Evolutionary conservation across 2,113 vertebrate genomes (phyloP), one percentile per base, ranked within the genome.

Genomic region (Saguinus midas): DNA sequence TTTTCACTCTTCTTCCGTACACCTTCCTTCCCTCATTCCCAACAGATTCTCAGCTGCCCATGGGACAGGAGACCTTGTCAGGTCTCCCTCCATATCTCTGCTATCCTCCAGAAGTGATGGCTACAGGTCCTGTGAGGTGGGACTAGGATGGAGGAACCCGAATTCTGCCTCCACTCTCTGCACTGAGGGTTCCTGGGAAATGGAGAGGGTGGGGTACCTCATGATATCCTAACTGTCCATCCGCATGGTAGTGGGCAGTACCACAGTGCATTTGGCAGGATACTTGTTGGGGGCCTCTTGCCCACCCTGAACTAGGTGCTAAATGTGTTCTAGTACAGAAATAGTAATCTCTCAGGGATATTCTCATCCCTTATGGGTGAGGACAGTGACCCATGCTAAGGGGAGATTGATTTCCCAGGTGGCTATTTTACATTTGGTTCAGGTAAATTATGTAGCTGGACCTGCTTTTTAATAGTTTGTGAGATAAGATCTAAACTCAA

Each of bases 401-500:
- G 43, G 25, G n/a, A 87, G 21, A 40, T 11, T 70, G 48, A 66
- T 48, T 76, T 58, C 21, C 61, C 43, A 45, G 27, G 43, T 27
- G 29, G 20, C 25, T 61, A 4, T 48, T 57, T 79, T 64, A 13
- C 25, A n/a, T 8, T 35, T 18, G 29, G 21, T 80, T 45, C 37
- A 14, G 25, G 21, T 8, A 70, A 11, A 35, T 92, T 89, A 84
- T 66, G 50, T 37, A 55, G 58, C 32, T 52, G 68, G 40, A 14
- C 17, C 20, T 14, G 12, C 40, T 45, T 18, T 25, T 72, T 37
- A 84, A 64, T 29, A 35, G 23, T 80, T 66, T 89, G 73, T 57
- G 61, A 73, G 70, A 72, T 29, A 66, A 87, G 79, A 88, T 76
- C 52, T 80, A 16, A 35, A 64, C 61, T 83, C 80, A 85, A 32